Evolutionary conservation across 2,797 vertebrate genomes (phyloP).

Genomic region (Argya squamiceps): DNA sequence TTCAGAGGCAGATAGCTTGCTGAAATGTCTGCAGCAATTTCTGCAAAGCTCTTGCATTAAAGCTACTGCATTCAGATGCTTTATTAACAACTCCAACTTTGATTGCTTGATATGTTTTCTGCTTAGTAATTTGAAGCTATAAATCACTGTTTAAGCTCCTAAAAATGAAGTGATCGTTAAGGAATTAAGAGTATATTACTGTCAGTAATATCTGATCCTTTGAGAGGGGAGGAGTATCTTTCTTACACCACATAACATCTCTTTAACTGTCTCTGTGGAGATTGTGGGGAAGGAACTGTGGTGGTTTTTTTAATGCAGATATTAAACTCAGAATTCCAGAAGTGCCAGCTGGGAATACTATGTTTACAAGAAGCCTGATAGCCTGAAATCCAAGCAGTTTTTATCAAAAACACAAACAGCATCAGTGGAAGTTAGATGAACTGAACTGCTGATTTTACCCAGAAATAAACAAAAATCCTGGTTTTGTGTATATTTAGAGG

Average conservation of each 20-base stretch:
- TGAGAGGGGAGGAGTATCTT: conserved; percentile 38
- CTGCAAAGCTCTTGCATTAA: neutral
- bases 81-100: conserved; percentile 10
- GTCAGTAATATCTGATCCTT: conserved; percentile 6
- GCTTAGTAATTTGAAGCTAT: conserved; percentile 38
- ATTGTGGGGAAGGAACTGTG: neutral
- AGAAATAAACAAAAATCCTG: neutral
- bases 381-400: conserved; percentile 30
- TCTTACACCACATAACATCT: neutral
- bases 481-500: neutral
- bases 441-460: neutral
- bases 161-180: conserved; percentile 47
- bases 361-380: neutral
- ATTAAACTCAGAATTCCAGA: conserved; percentile 28
- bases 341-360: conserved; percentile 11
- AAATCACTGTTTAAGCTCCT: conserved; percentile 56
- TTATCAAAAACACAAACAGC: neutral
- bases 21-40: neutral
- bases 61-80: neutral
- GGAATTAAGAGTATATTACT: conserved; percentile 54
- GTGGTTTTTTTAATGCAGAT: neutral
- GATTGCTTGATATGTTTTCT: conserved; percentile 55
- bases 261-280: neutral
- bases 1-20: neutral
- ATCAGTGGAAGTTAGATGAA: neutral